These are phyloP conservation scores for Syngnathus rostellatus DNA, from an alignment of 2,797 vertebrate species.

Conservation along the genomic window DNA sequence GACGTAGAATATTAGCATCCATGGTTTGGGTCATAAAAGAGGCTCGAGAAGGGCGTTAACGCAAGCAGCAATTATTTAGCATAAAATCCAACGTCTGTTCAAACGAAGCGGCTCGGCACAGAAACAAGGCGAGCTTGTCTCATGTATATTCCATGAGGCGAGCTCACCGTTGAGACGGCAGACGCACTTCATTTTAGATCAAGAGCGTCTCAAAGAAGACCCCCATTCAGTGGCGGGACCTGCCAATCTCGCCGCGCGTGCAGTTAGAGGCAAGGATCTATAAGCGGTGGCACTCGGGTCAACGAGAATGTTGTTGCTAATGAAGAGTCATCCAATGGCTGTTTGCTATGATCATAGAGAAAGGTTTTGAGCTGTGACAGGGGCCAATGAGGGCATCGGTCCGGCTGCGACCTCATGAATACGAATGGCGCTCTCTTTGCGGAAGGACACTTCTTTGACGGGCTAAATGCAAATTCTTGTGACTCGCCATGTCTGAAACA, in stretches of 20 bases:
- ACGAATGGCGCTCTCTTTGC: conserved; percentile 32
- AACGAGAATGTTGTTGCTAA: conserved; percentile 27
- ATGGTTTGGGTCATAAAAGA: neutral
- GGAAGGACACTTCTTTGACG: conserved; percentile 29
- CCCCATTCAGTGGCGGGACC: conserved; percentile 1
- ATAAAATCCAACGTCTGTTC: neutral
- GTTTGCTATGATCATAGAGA: conserved; percentile 44
- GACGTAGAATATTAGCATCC: neutral
- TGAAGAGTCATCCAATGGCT: conserved; percentile 43
- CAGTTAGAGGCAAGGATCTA: conserved; percentile 15
- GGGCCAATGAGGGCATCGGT: conserved; percentile 44
- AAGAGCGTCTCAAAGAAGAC: conserved; percentile 21
- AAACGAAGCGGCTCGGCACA: conserved; percentile 4
- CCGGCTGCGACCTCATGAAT: conserved; percentile 45
- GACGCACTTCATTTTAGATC: conserved; percentile 11
- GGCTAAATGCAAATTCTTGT: conserved; percentile 46
- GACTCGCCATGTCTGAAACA: conserved; percentile 40
- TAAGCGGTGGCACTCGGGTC: conserved; percentile 31
- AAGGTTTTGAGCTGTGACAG: conserved; percentile 34
- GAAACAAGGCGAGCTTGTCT: conserved; percentile 1
- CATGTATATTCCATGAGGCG: conserved; percentile 1
- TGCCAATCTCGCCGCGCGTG: conserved; percentile 10
- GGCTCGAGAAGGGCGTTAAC: neutral
- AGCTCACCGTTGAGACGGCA: neutral
- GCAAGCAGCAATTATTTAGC: conserved; percentile 1